Conservation (phyloP, 92 coral and sea anemone genomes). For the Paramuricea clavata region DNA sequence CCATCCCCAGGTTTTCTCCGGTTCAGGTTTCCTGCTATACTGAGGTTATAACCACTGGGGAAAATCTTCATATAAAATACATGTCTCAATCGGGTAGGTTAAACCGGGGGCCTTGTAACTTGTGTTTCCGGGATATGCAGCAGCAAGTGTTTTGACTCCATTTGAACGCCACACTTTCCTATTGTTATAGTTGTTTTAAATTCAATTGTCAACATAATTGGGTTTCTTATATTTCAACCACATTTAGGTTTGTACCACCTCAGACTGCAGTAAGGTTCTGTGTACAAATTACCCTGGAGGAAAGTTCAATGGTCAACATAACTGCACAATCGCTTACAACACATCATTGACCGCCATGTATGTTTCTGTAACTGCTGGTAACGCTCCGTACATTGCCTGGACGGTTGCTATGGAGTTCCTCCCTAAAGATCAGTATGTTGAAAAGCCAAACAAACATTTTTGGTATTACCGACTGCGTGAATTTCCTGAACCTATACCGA, state of each 20-base stretch:
- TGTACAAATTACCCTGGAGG: slow-evolving; percentile 56
- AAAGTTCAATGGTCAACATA: slow-evolving; percentile 53
- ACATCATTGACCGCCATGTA: slow-evolving; percentile 34
- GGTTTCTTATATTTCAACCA: not conserved
- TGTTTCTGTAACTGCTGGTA: slow-evolving; percentile 53
- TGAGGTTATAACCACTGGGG: too few species aligned
- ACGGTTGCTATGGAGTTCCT: slow-evolving; percentile 53
- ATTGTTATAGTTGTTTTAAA: not conserved
- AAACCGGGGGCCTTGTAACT: too few species aligned
- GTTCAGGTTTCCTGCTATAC: too few species aligned
- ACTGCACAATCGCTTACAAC: slow-evolving; percentile 58
- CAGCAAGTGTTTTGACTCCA: too few species aligned
- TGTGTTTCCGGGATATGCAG: too few species aligned
- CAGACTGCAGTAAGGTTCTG: slow-evolving; percentile 24
- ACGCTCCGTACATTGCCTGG: slow-evolving; percentile 59
- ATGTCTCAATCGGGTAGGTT: too few species aligned
- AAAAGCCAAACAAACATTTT: slow-evolving; percentile 23
- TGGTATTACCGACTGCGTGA: not conserved
- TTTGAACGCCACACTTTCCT: too few species aligned
- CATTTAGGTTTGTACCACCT: slow-evolving; percentile 40
- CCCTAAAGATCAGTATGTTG: slow-evolving; percentile 7
- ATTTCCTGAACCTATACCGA: slow-evolving; percentile 38
- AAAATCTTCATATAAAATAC: too few species aligned
- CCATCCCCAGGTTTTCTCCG: too few species aligned
- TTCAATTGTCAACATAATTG: not conserved